phyloP scores from a whole-genome alignment of 2,888 invertebrate genomes.

The Mesorhabditis spiculigera region DNA sequence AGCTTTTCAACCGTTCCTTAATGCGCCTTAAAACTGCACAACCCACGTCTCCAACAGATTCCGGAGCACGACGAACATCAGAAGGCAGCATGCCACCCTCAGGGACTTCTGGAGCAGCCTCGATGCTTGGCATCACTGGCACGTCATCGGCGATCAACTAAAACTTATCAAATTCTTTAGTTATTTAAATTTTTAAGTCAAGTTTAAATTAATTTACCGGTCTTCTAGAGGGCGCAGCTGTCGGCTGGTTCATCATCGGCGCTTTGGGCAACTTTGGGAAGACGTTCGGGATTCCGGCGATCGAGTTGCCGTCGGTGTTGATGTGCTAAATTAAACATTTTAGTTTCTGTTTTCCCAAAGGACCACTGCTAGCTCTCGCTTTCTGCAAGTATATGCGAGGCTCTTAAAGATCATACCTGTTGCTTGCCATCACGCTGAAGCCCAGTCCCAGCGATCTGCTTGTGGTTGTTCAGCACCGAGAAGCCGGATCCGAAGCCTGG shows the following conservation, averaged over 20 bases:
- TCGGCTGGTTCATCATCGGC: constrained; percentile 26
- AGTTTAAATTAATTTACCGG: background rate
- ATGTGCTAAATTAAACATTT: background rate
- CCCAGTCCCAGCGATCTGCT: constrained; percentile 31
- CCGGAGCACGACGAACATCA: constrained; percentile 47
- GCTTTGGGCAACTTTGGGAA: constrained; percentile 55
- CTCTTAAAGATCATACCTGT: background rate
- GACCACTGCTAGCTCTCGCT: background rate
- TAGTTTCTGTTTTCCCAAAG: background rate
- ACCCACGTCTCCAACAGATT: constrained; percentile 48
- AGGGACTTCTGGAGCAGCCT: constrained; percentile 43
- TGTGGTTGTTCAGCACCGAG: constrained; percentile 49
- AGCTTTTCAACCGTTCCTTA: too few relatives aligned
- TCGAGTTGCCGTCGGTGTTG: constrained; percentile 44
- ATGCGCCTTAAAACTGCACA: background rate
- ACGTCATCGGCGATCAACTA: constrained; percentile 11
- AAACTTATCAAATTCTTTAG: background rate
- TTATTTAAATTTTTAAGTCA: background rate
- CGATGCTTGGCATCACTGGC: constrained; percentile 29
- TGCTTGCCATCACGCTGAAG: background rate
- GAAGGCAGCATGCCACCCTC: constrained; percentile 54
- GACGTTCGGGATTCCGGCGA: constrained; percentile 56
- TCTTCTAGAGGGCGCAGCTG: background rate
- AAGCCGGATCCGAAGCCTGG: constrained; percentile 57
- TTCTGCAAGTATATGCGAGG: background rate